Evolutionary conservation across 2,888 invertebrate species (phyloP).

Genomic region (Xanthia togata): DNA sequence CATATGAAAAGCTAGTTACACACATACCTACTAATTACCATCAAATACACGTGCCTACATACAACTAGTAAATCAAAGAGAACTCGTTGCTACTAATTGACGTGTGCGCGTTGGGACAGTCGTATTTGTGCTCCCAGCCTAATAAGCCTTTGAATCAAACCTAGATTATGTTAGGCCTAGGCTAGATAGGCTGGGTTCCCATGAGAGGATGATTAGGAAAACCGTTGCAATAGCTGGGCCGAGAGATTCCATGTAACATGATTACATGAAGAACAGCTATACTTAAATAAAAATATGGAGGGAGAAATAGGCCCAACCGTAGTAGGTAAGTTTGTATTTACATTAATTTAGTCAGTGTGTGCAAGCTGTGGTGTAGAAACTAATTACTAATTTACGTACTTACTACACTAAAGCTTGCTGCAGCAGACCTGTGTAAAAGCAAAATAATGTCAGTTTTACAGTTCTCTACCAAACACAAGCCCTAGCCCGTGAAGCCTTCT

Average conservation of each 20-base stretch:
- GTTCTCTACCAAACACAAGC: not conserved
- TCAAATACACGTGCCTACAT: slow-evolving; percentile 21
- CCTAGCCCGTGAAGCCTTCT: no score
- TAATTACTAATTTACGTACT: no score
- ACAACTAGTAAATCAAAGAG: slow-evolving; percentile 45
- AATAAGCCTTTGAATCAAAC: slow-evolving; percentile 58
- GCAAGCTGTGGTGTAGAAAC: no score
- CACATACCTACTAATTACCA: slow-evolving; percentile 46
- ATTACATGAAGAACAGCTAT: not conserved
- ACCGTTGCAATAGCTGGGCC: not conserved
- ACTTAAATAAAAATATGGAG: no score
- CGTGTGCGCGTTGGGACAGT: slow-evolving; percentile 57
- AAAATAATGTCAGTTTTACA: not conserved
- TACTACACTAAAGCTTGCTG: no score
- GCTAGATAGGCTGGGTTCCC: slow-evolving; percentile 27
- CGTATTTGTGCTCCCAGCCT: slow-evolving; percentile 41
- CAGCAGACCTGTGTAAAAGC: not conserved
- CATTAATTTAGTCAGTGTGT: no score
- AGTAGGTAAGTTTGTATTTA: no score
- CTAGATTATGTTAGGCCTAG: slow-evolving; percentile 39
- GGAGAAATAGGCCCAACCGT: no score
- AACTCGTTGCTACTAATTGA: slow-evolving; percentile 55
- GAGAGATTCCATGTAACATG: not conserved
- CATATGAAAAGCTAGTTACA: slow-evolving; percentile 18
- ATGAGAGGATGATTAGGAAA: slow-evolving; percentile 20